Base-by-base conservation (phyloP, 2,888 invertebrate species). In the Microctonus aethiopoides region DNA sequence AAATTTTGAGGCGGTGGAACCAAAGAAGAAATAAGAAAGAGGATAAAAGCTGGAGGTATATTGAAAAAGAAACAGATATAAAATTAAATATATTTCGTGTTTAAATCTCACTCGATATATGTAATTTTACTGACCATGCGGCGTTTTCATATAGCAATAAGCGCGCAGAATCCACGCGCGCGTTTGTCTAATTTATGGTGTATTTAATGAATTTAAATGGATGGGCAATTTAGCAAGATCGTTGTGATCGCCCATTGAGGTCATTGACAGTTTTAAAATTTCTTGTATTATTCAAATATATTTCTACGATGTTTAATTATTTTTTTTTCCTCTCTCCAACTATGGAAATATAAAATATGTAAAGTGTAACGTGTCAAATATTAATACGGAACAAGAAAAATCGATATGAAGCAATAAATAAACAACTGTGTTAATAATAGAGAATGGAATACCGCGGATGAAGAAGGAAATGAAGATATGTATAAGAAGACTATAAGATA, bases 201-300 rank as follows among this genome's bases (percentile, higher is more conserved):
- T 54, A 61, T 68, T 62, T 68, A 68, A 68, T 68, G 62, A 68
- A 68, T 68, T 68, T 62, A 62, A 68, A 68, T 68, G 54, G 68
- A 68, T 62, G 62, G 56, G 39, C 56, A 54, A 62, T 62, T 68
- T 36, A 68, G 54, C 20, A 20, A 41, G 62, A 56, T 56, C 61
- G 62, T 34, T 56, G 62, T 61, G 62, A 68, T 68, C 62, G 41
- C 66, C 59, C 57, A 54, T 61, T 62, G 68, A 62, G 68, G 68
- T 68, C 62, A 62, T 68, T 68, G 68, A 68, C 62, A 41, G 60
- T 54, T 54, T 67, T 10, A 22, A 41, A 61, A 39, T 36, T 39
- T 41, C 24, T 29, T 29, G 7, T 29, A 39, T 39, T 36, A 41
- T 20, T 36, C 41, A 24, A 61, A 61, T 61, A 16, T 34, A 39